Percentiles rank a stretch among this genome's conserved stretches.
These are phyloP conservation scores for Drosophila kambysellisi DNA, from an alignment of 2,888 invertebrate genomes.

Conservation along the genomic window DNA sequence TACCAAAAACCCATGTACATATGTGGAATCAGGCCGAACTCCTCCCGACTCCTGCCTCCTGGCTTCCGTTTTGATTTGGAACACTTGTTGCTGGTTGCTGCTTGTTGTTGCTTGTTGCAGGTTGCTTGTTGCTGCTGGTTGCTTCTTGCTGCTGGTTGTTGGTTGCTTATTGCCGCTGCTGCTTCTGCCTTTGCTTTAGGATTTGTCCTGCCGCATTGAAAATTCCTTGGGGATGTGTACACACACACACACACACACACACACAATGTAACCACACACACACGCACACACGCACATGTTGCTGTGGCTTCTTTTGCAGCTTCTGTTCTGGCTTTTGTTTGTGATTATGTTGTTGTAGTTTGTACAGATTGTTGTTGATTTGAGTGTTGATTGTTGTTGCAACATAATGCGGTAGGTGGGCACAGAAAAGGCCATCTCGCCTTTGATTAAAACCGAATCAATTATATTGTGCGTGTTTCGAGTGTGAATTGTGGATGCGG, in stretches of 20 bases:
- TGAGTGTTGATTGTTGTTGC: constrained; percentile 76
- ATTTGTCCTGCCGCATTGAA: constrained; percentile 62
- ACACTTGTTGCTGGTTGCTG: constrained; percentile 66
- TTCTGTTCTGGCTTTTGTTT: constrained; percentile 23
- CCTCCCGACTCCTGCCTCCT: constrained; percentile 22
- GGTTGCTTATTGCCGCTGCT: constrained; percentile 3
- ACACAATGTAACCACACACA: constrained; percentile 16
- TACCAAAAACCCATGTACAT: constrained; percentile 78
- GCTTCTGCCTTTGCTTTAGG: constrained; percentile 41
- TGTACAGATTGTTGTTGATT: constrained; percentile 77
- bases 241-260: constrained; percentile 24
- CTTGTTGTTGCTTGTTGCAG: background rate
- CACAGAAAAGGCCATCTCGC: constrained; percentile 38
- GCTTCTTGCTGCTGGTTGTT: constrained; percentile 15
- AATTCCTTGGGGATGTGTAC: constrained; percentile 77
- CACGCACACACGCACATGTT: constrained; percentile 10
- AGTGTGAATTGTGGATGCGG: constrained; percentile 12
- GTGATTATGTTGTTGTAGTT: constrained; percentile 77
- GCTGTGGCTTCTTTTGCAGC: constrained; percentile 51
- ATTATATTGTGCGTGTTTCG: constrained; percentile 13
- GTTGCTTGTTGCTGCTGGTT: constrained; percentile 16
- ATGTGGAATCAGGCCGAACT: constrained; percentile 64
- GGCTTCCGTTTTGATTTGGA: constrained; percentile 73
- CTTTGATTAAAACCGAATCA: constrained; percentile 58
- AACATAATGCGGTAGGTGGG: constrained; percentile 65